These are phyloP conservation scores for Apis dorsata DNA, from an alignment of 1,140 invertebrate species.

Conservation along the genomic window DNA sequence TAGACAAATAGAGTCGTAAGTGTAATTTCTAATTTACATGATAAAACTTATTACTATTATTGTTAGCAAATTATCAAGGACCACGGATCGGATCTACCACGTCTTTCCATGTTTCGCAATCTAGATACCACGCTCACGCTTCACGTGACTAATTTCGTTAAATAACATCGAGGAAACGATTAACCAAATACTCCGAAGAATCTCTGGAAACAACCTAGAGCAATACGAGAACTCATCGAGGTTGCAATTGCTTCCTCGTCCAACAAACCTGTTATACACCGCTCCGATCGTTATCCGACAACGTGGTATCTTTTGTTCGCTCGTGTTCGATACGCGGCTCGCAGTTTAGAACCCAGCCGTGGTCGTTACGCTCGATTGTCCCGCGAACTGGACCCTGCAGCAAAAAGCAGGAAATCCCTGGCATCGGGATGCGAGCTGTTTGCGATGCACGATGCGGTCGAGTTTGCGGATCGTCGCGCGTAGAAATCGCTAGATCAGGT, in stretches of 20 bases:
- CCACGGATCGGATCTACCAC: background rate
- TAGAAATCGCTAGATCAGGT: conserved; percentile 34
- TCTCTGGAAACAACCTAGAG: background rate
- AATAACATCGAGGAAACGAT: background rate
- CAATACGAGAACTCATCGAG: background rate
- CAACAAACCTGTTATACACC: conserved; percentile 26
- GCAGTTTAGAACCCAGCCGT: background rate
- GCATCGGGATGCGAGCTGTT: conserved; percentile 32
- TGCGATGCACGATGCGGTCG: conserved; percentile 48
- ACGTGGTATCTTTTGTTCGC: conserved; percentile 26
- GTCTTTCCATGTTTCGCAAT: background rate
- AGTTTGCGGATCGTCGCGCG: conserved; percentile 51
- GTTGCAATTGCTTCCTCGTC: background rate
- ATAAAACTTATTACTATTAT: background rate
- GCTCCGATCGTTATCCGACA: conserved; percentile 2
- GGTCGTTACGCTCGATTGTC: conserved; percentile 29
- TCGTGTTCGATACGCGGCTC: conserved; percentile 8
- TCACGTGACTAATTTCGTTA: background rate
- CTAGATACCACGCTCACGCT: background rate
- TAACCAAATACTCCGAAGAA: background rate
- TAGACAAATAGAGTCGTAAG: too few relatives aligned
- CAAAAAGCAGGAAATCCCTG: conserved; percentile 4
- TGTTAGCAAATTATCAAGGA: background rate
- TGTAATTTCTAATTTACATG: too few relatives aligned
- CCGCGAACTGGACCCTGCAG: background rate